phyloP scores from a whole-genome alignment of 1,140 invertebrate genomes.

The Drosophila sucinea region DNA sequence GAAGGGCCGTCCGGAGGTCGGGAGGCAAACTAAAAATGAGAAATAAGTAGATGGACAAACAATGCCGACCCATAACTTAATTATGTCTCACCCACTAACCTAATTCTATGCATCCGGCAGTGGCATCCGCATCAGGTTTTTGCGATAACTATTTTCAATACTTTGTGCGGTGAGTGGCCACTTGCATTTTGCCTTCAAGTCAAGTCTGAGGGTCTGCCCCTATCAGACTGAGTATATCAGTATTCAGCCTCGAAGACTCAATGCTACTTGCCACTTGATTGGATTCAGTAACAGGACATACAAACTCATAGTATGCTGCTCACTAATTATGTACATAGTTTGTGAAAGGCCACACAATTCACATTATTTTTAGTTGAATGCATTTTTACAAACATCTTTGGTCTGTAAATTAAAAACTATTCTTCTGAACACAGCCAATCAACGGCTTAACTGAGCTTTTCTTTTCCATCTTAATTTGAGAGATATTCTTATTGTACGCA shows the following conservation, averaged over 20 bases:
- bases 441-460: too few relatives aligned
- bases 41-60: constrained; percentile 26
- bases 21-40: neutral
- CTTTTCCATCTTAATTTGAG: too few relatives aligned
- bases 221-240: constrained; percentile 44
- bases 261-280: constrained; percentile 79
- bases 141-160: constrained; percentile 54
- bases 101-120: constrained; percentile 60
- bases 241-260: constrained; percentile 59
- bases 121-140: constrained; percentile 37
- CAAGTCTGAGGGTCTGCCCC: constrained; percentile 49
- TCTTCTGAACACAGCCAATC: too few relatives aligned
- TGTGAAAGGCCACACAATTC: constrained; percentile 36
- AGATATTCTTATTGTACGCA: too few relatives aligned
- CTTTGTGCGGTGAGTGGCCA: constrained; percentile 34
- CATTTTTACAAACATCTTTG: constrained; percentile 3
- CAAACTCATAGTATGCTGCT: constrained; percentile 31
- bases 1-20: too few relatives aligned
- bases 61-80: constrained; percentile 74
- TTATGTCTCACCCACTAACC: constrained; percentile 80
- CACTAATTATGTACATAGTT: constrained; percentile 20
- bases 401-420: too few relatives aligned
- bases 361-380: constrained; percentile 61
- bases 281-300: constrained; percentile 22
- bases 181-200: constrained; percentile 61